Percentiles rank a stretch among this genome's conserved stretches.
Conservation (phyloP, 2,113 vertebrate species). For the Hydrolagus affinis region DNA sequence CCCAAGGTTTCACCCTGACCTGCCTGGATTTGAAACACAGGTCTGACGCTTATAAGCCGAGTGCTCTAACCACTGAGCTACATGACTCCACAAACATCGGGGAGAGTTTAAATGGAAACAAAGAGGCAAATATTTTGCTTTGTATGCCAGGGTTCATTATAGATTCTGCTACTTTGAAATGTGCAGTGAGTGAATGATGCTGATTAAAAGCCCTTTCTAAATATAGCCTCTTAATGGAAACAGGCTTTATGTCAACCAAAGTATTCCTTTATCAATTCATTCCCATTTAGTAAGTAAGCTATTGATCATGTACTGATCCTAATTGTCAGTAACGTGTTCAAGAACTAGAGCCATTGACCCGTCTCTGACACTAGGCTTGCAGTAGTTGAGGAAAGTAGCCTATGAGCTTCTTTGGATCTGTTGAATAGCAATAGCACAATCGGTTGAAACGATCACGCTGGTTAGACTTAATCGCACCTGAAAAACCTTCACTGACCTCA, state of each 20-base stretch:
- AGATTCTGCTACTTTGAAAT: background rate
- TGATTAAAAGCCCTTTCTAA: background rate
- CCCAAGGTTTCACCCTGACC: too few species aligned
- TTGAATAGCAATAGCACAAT: background rate
- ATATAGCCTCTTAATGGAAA: slow-evolving; percentile 4
- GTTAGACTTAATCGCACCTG: background rate
- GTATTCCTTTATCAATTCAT: slow-evolving; percentile 10
- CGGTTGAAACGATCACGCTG: background rate
- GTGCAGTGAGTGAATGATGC: slow-evolving; percentile 7
- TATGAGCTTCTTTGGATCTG: background rate
- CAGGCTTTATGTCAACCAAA: slow-evolving; percentile 1
- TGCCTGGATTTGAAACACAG: too few species aligned
- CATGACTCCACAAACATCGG: too few species aligned
- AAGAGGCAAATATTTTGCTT: background rate
- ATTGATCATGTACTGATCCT: slow-evolving; percentile 16
- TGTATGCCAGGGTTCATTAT: too few species aligned
- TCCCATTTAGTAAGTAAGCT: slow-evolving; percentile 16
- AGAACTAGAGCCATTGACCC: background rate
- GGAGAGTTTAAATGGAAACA: background rate
- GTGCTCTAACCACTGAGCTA: too few species aligned
- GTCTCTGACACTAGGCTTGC: too few species aligned
- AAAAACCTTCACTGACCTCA: background rate
- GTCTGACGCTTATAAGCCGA: too few species aligned
- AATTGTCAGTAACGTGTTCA: background rate
- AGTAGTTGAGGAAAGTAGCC: background rate